Percentiles rank a stretch among this genome's conserved stretches.
Evolutionary conservation across 2,797 vertebrate species (phyloP).

Genomic region (Molossus molossus): DNA sequence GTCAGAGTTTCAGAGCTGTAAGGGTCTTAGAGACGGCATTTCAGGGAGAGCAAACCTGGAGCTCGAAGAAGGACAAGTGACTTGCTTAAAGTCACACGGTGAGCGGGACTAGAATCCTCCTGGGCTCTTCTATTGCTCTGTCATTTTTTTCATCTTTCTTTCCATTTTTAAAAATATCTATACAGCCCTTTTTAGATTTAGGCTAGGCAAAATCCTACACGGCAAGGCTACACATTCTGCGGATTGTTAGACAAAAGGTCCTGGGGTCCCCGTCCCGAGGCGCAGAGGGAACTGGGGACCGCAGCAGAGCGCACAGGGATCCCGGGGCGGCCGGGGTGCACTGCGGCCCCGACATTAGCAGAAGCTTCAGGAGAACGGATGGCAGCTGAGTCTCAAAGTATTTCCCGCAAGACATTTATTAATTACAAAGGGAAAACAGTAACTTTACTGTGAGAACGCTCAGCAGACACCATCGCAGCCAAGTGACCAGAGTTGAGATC

Average conservation of each 20-base stretch:
- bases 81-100: background rate
- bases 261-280: background rate
- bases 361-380: background rate
- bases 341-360: no score
- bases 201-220: background rate
- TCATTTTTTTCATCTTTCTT: background rate
- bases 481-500: background rate
- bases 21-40: background rate
- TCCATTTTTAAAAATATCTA: background rate
- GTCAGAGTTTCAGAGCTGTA: background rate
- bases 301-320: fast-evolving
- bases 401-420: background rate
- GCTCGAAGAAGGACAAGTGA: background rate
- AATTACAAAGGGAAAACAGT: background rate
- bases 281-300: background rate
- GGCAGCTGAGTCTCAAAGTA: background rate
- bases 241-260: background rate
- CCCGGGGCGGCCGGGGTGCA: background rate
- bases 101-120: background rate
- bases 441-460: background rate
- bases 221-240: background rate
- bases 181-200: background rate
- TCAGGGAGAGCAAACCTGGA: conserved; percentile 8
- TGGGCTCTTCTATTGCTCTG: background rate
- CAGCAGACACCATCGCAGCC: background rate